Evolutionary conservation across 2,888 invertebrate genomes (phyloP).

Genomic region (Leptothorax acervorum): DNA sequence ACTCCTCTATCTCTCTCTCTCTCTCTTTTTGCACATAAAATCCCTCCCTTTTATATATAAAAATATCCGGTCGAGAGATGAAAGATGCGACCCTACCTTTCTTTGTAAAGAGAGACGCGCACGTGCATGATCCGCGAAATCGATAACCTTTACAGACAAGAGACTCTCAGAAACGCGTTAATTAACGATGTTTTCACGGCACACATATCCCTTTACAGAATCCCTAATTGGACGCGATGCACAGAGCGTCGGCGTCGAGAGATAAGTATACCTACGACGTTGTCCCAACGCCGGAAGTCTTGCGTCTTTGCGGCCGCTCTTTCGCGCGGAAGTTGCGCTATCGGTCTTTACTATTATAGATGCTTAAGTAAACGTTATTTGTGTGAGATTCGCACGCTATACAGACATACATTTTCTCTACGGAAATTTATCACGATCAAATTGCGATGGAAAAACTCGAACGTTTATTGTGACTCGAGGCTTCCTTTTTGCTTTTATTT

Average conservation of each 20-base stretch:
- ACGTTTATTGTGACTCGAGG: background rate
- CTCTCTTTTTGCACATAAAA: background rate
- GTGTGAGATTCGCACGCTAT: background rate
- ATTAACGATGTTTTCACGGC: slow-evolving; percentile 11
- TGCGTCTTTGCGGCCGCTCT: background rate
- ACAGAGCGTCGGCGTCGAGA: background rate
- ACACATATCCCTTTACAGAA: slow-evolving; percentile 3
- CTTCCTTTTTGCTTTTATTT: too few species aligned
- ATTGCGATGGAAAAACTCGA: slow-evolving; percentile 1
- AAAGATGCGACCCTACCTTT: background rate
- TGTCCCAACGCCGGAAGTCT: background rate
- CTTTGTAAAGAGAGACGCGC: background rate
- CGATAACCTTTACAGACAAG: background rate
- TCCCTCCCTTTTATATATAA: slow-evolving; percentile 2
- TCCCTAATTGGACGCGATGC: slow-evolving; percentile 8
- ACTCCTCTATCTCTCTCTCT: background rate
- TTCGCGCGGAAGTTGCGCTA: background rate
- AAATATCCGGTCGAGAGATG: slow-evolving; percentile 11
- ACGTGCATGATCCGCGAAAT: background rate
- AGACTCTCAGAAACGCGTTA: background rate
- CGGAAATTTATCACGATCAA: background rate
- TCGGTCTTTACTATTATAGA: background rate
- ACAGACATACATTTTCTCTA: background rate
- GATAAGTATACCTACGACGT: background rate
- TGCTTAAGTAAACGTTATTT: background rate